These are phyloP conservation scores for Callopanchax toddi DNA, from an alignment of 2,113 vertebrate species.

Conservation along the genomic window DNA sequence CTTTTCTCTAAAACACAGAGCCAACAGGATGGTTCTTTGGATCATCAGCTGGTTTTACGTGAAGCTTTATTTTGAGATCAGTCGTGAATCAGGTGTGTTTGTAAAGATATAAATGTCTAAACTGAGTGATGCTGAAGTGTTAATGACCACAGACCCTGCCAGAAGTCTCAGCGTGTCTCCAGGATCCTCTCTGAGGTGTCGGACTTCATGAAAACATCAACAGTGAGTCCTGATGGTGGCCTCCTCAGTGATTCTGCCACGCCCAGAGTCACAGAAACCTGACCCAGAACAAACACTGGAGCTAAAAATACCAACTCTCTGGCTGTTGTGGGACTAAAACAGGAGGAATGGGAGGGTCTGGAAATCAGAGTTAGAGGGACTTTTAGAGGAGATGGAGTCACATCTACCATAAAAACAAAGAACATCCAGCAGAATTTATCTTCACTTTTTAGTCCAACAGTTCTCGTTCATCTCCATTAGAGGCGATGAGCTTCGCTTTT, in stretches of 20 bases:
- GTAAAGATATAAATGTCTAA: no score
- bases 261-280: conserved; percentile 62
- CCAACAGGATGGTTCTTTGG: no score
- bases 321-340: conserved; percentile 32
- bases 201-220: conserved; percentile 5
- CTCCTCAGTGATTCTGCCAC: conserved; percentile 9
- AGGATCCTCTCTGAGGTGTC: conserved; percentile 17
- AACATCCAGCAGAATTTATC: background rate
- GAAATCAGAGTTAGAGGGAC: background rate
- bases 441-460: background rate
- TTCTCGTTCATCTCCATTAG: background rate
- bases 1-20: no score
- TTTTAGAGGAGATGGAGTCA: no score
- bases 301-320: conserved; percentile 69
- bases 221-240: no score
- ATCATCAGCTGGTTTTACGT: no score
- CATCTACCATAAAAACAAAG: background rate
- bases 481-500: conserved; percentile 86
- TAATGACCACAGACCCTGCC: conserved; percentile 2
- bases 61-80: conserved; percentile 21
- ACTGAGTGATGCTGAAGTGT: conserved; percentile 10
- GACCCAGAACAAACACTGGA: conserved; percentile 70
- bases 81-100: no score
- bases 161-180: conserved; percentile 7
- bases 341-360: conserved; percentile 29